phyloP scores from a whole-genome alignment of 2,888 invertebrate genomes.

The Meliscaeva auricollis region DNA sequence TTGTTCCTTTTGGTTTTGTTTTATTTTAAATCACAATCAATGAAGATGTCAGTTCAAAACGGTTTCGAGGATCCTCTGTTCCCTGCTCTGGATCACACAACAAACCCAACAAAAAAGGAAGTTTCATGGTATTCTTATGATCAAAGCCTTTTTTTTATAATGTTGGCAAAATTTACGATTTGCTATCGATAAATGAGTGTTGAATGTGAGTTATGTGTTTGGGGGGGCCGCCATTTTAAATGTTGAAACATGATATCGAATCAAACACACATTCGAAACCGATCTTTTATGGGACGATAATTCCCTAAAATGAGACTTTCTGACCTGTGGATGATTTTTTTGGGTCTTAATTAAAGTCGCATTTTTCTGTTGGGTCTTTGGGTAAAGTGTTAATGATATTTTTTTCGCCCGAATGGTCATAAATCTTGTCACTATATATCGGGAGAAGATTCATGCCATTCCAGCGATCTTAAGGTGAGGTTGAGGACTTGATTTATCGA shows the following conservation, averaged over 20 bases:
- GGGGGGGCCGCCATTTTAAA: constrained; percentile 42
- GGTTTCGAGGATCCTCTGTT: constrained; percentile 35
- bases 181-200: constrained; percentile 69
- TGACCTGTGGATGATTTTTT: constrained; percentile 52
- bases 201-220: constrained; percentile 67
- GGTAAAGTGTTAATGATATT: constrained; percentile 45
- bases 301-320: constrained; percentile 41
- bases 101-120: background rate
- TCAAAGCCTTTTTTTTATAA: constrained; percentile 32
- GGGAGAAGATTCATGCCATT: constrained; percentile 5
- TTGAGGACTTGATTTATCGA: constrained; percentile 52
- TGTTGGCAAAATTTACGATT: constrained; percentile 64
- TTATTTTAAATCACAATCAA: constrained; percentile 48
- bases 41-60: constrained; percentile 68
- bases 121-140: constrained; percentile 25
- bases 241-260: constrained; percentile 61
- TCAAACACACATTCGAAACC: constrained; percentile 26
- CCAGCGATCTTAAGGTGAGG: background rate
- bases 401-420: constrained; percentile 24
- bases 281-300: constrained; percentile 45
- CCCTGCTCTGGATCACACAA: no score
- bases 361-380: constrained; percentile 44
- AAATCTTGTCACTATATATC: constrained; percentile 50
- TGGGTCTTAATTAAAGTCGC: constrained; percentile 67
- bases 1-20: constrained; percentile 36